Evolutionary conservation across 35 echinoderm and acorn worm species (phyloP).

Genomic region (Hemicentrotus pulcherrimus): DNA sequence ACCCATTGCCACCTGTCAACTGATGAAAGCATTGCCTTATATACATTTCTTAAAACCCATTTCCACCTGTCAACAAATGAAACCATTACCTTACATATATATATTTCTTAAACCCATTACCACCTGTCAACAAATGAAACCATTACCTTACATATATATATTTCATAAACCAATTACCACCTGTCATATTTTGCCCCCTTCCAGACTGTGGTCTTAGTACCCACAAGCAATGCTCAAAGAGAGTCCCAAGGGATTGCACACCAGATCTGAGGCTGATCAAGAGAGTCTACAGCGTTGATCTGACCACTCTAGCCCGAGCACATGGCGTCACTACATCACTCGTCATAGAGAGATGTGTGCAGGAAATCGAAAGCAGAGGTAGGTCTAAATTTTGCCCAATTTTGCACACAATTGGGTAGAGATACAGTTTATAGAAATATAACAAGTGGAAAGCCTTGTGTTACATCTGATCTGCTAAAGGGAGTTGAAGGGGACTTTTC

Average conservation of each 20-base stretch:
- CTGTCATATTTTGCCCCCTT: neutral
- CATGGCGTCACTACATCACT: constrained; percentile 82
- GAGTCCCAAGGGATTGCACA: constrained; percentile 84
- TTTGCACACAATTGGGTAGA: neutral
- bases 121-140: no score
- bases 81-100: no score
- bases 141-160: no score
- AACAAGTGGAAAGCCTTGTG: no score
- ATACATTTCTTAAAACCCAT: no score
- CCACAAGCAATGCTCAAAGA: constrained; percentile 97
- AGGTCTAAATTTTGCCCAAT: neutral
- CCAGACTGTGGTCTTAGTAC: constrained; percentile 94
- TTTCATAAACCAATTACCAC: neutral
- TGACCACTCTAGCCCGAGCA: constrained; percentile 92
- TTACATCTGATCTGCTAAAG: no score
- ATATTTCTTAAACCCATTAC: no score
- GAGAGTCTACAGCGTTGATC: constrained; percentile 86
- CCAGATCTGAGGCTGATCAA: constrained; percentile 90
- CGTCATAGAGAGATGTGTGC: constrained; percentile 88
- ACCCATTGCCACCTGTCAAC: no score
- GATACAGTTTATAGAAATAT: no score
- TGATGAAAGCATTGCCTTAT: no score
- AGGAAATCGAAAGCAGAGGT: constrained; percentile 95
- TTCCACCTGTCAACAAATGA: no score
- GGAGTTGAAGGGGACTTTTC: no score